phyloP scores from a whole-genome alignment of 1,140 invertebrate species.

The Zaprionus kolodkinae region DNA sequence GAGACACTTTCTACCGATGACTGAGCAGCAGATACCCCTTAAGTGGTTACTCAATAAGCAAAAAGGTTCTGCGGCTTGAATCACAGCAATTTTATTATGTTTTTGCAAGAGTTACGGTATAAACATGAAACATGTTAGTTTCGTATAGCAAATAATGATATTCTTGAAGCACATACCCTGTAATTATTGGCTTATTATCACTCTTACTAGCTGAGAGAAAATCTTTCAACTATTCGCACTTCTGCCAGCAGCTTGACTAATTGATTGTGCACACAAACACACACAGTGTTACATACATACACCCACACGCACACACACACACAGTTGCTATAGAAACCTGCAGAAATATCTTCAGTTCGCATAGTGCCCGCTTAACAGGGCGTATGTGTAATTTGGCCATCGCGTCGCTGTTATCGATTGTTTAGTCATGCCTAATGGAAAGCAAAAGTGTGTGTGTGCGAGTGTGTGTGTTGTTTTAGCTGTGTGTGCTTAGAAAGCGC shows the following conservation, averaged over 20 bases:
- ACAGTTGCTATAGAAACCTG: background rate
- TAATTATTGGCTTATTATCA: background rate
- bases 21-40: slow-evolving; percentile 12
- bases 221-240: background rate
- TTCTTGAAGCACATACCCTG: background rate
- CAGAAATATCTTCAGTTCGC: slow-evolving; percentile 23
- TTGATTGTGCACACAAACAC: background rate
- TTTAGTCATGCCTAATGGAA: slow-evolving; percentile 75
- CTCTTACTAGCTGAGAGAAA: background rate
- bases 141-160: background rate
- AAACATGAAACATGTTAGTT: no score
- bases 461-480: slow-evolving; percentile 17
- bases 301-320: background rate
- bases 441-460: slow-evolving; percentile 66
- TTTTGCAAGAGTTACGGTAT: background rate
- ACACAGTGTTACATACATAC: background rate
- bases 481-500: slow-evolving; percentile 60
- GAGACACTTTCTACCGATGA: slow-evolving; percentile 29
- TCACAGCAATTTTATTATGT: background rate
- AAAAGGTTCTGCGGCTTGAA: background rate
- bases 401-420: slow-evolving; percentile 25
- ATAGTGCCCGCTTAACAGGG: slow-evolving; percentile 41
- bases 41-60: slow-evolving; percentile 32
- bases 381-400: slow-evolving; percentile 61
- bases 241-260: slow-evolving; percentile 4